Base-by-base conservation (phyloP, 2,888 invertebrate species). In the Cryptophagus acutangulus region DNA sequence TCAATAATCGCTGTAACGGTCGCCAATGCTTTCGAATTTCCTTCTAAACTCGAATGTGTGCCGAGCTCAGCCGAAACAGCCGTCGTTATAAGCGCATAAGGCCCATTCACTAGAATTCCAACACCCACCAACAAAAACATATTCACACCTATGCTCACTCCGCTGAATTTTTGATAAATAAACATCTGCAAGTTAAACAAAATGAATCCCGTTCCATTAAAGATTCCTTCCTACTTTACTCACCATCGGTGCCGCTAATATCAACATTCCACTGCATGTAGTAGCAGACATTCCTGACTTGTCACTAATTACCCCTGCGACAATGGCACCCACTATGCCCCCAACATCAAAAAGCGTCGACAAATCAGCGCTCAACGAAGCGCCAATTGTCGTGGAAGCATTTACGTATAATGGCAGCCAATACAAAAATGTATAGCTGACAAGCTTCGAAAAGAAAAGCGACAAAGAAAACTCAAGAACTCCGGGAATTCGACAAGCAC, bases 1-100 rank as follows among this genome's bases (percentile, higher is more conserved):
- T 96, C 96, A 31, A 96, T 95, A 55, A 96, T 94, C 14, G 95
- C 92, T 0, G 95, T 92, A n/a, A 96, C 95, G 0, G 96, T 96
- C 4, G 96, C 94, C 43, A 96, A 69, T 3, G 95, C 96, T 63
- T 84, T 87, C 0, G 90, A 72, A 70, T 88, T 90, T 2, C 89
- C 89, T 36, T 84, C 81, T 38, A 95, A 72, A 45, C 84, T 84
- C 16, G 53, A 54, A 72, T 94, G 93, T 0, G 90, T 87, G 10
- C 96, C 93, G 3, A 96, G 74, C 64, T 96, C 95, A 0, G 96
- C 91, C 38, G 92, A 90, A 24, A 96, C 95, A 0, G 94, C 92
- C 0, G 96, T 96, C 2, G 96, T 96, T 61, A 96, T 96, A 37
- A 96, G 75, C 3, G 94, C 89, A 67, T 96, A 96, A 0, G 96